Percentiles rank a stretch among this genome's conserved stretches.
These are phyloP conservation scores for Brachymystax lenok DNA, from an alignment of 2,797 vertebrate species.

Conservation along the genomic window DNA sequence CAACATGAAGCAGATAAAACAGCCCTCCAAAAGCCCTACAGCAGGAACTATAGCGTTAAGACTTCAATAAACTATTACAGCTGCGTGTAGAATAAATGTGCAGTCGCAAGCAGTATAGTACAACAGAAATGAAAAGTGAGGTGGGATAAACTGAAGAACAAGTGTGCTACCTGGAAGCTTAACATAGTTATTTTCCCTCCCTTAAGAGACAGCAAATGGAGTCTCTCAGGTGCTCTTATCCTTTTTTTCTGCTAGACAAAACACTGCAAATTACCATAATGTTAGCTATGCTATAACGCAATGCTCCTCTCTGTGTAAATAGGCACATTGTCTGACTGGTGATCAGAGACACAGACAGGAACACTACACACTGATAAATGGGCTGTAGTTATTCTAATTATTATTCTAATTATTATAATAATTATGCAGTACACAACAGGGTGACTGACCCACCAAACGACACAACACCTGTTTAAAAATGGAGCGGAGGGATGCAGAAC, in stretches of 20 bases:
- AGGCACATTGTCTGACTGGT: slow-evolving; percentile 65
- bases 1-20: too few species aligned
- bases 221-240: slow-evolving; percentile 65
- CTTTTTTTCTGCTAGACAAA: slow-evolving; percentile 69
- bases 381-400: neutral
- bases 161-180: too few species aligned
- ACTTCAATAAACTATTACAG: too few species aligned
- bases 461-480: neutral
- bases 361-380: neutral
- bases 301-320: slow-evolving; percentile 52
- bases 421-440: too few species aligned
- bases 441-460: neutral
- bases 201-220: slow-evolving; percentile 64
- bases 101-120: too few species aligned
- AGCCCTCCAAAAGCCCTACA: too few species aligned
- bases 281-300: slow-evolving; percentile 60
- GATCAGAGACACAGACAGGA: slow-evolving; percentile 10
- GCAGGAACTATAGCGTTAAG: too few species aligned
- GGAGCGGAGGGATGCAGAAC: neutral
- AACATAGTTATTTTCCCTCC: slow-evolving; percentile 56
- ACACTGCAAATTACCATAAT: slow-evolving; percentile 69
- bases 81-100: too few species aligned
- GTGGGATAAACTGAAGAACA: too few species aligned
- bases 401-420: neutral
- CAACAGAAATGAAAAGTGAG: too few species aligned